Conservation (phyloP, 2,888 invertebrate genomes). For the Erebia ligea region DNA sequence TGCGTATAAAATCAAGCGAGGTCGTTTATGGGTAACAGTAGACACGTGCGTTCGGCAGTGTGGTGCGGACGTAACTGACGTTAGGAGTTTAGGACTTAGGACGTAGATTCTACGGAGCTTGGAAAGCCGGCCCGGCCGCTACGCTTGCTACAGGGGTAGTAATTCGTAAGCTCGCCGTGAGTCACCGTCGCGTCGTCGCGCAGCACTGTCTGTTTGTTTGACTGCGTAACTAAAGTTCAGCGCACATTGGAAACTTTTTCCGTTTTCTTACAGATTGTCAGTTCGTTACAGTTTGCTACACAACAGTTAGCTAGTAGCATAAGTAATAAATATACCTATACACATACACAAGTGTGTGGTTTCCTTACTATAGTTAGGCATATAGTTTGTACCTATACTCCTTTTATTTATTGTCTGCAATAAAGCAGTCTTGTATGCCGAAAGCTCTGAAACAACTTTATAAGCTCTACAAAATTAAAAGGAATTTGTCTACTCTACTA, state of each 20-base stretch:
- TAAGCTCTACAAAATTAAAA: not conserved
- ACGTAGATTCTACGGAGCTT: constrained; percentile 49
- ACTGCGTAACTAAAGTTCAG: not conserved
- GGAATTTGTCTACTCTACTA: too few species aligned
- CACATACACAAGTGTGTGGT: not conserved
- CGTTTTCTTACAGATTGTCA: too few species aligned
- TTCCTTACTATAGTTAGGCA: not conserved
- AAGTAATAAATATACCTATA: too few species aligned
- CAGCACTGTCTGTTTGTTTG: constrained; percentile 10
- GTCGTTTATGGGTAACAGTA: not conserved
- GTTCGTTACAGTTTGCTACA: not conserved
- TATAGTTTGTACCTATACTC: too few species aligned
- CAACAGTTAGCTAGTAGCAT: not conserved
- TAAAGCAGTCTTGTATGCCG: not conserved
- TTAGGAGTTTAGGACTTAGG: constrained; percentile 15
- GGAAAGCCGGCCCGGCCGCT: constrained; percentile 53
- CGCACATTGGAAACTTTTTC: constrained; percentile 2
- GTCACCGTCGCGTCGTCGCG: constrained; percentile 43
- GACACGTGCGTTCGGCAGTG: constrained; percentile 58
- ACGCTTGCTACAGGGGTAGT: constrained; percentile 70
- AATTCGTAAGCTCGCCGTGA: constrained; percentile 68
- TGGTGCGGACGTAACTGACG: constrained; percentile 62
- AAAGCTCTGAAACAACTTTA: not conserved
- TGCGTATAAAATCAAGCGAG: not conserved
- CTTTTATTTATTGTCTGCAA: not conserved